phyloP scores from a whole-genome alignment of 2,797 vertebrate genomes.

The Xiphophorus birchmanni region DNA sequence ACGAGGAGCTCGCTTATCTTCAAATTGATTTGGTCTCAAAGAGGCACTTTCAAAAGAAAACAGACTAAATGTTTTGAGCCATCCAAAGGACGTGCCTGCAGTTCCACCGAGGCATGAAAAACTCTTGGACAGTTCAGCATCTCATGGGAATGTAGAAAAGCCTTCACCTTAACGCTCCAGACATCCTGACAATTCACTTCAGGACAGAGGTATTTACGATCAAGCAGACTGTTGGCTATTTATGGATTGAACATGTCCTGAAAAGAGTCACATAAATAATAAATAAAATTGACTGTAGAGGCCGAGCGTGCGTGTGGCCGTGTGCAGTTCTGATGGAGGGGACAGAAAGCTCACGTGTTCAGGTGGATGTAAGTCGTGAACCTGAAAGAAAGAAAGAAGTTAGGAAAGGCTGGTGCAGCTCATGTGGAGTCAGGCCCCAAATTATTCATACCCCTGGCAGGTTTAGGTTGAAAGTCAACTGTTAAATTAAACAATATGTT shows the following conservation, averaged over 20 bases:
- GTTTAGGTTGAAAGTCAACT: not conserved
- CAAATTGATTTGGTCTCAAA: not conserved
- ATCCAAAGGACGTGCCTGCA: too few relatives aligned
- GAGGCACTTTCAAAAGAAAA: not conserved
- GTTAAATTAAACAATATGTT: not conserved
- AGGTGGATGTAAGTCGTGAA: not conserved
- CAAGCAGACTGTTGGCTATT: not conserved
- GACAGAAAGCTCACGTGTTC: not conserved
- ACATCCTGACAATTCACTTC: not conserved
- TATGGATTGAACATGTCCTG: not conserved
- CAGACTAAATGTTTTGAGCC: not conserved
- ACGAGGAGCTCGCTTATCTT: not conserved
- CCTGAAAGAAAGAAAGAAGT: not conserved
- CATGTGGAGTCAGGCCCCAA: not conserved
- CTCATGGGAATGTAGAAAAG: not conserved
- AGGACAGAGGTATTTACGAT: not conserved
- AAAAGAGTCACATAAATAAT: conserved; percentile 1
- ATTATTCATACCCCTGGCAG: not conserved
- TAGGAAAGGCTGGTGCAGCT: not conserved
- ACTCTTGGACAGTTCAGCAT: not conserved
- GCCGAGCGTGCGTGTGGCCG: not conserved
- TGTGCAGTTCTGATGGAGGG: not conserved
- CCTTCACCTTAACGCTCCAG: not conserved
- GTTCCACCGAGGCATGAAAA: not conserved
- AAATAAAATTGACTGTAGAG: not conserved